phyloP scores from a whole-genome alignment of 2,797 vertebrate genomes.

The Muscicapa striata region DNA sequence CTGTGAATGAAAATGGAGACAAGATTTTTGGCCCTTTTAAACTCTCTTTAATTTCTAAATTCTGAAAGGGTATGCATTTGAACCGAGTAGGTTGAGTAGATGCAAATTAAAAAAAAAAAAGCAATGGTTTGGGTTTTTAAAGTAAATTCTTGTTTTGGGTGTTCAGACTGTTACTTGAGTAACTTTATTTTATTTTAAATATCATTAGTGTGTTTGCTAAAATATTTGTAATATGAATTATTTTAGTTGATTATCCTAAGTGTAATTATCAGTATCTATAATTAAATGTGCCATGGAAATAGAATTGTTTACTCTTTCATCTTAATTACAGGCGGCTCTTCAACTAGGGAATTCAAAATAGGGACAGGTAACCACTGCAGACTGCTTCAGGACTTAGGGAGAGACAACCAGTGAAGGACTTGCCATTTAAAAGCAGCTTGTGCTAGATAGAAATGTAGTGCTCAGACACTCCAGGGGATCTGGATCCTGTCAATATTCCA shows the following conservation, averaged over 20 bases:
- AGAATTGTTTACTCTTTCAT: conserved; percentile 57
- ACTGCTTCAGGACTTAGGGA: neutral
- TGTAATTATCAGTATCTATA: conserved; percentile 48
- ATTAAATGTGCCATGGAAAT: conserved; percentile 44
- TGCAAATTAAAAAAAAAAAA: neutral
- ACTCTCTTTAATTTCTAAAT: neutral
- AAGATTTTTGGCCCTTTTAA: neutral
- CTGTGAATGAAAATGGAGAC: neutral
- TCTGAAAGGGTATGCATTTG: neutral
- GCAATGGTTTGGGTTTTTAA: neutral
- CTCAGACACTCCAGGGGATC: neutral
- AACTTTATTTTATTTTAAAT: neutral
- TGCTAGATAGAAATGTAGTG: neutral
- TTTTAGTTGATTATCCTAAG: conserved; percentile 31
- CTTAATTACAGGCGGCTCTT: conserved; percentile 57
- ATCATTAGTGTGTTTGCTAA: neutral
- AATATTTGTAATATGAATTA: conserved; percentile 46
- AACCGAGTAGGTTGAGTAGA: neutral
- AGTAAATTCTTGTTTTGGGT: neutral
- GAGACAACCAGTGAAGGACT: neutral
- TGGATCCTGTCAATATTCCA: neutral
- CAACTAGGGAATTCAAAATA: conserved; percentile 37
- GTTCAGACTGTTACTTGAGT: neutral
- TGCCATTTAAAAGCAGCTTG: neutral
- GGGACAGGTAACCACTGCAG: conserved; percentile 35